Conservation (phyloP, 2,888 invertebrate genomes). For the Ligdia adustata region DNA sequence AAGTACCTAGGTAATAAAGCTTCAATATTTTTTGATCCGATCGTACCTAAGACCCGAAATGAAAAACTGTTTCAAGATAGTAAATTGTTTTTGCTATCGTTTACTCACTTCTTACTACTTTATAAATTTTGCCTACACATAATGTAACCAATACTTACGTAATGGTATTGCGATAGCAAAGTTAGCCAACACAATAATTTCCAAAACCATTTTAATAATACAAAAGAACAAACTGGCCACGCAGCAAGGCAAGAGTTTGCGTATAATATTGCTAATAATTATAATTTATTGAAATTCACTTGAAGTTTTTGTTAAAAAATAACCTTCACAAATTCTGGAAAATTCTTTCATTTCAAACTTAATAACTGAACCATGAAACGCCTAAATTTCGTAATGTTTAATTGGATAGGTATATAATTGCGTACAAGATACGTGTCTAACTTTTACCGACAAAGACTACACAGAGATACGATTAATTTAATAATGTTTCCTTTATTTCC, state of each 20-base stretch:
- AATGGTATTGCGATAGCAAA: too few relatives aligned
- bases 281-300: constrained; percentile 3
- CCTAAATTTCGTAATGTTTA: constrained; percentile 10
- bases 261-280: constrained; percentile 3
- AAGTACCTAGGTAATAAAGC: too few relatives aligned
- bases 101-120: too few relatives aligned
- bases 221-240: constrained; percentile 1
- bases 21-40: too few relatives aligned
- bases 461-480: background rate
- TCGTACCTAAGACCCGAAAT: too few relatives aligned
- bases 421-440: background rate
- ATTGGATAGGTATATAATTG: constrained; percentile 19
- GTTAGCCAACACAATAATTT: too few relatives aligned
- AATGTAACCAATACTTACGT: too few relatives aligned
- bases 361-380: constrained; percentile 17
- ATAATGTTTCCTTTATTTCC: background rate
- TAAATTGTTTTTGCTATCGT: too few relatives aligned
- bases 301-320: constrained; percentile 8
- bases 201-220: background rate
- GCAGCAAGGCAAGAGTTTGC: background rate
- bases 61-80: too few relatives aligned
- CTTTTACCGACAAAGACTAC: constrained; percentile 1
- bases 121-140: too few relatives aligned
- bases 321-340: too few relatives aligned
- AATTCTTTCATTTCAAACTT: background rate